Conservation (phyloP, 2,797 vertebrate species). For the Halcyon leucocephala region DNA sequence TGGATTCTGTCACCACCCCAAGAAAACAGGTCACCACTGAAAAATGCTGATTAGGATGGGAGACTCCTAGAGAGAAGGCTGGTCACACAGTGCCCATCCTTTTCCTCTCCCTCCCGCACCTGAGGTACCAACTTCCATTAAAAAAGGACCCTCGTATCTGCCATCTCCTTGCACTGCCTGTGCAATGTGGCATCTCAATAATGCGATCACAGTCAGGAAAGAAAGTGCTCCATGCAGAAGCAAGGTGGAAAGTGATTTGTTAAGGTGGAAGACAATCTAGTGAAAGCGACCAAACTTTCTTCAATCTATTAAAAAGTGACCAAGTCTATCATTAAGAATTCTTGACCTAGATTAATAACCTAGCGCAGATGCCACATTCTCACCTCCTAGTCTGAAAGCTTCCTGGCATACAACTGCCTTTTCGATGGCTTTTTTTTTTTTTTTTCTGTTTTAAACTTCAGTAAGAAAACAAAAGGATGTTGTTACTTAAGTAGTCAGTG, state of each 20-base stretch:
- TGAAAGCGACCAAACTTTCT: background rate
- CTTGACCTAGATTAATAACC: background rate
- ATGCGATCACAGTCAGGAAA: background rate
- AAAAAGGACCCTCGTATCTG: background rate
- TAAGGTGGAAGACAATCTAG: background rate
- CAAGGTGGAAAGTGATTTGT: background rate
- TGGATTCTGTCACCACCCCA: background rate
- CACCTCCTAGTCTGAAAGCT: background rate
- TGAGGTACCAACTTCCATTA: background rate
- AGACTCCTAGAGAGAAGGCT: background rate
- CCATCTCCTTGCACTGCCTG: background rate
- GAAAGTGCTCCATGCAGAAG: background rate
- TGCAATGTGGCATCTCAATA: background rate
- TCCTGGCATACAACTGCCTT: background rate
- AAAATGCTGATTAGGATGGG: background rate
- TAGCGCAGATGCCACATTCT: background rate
- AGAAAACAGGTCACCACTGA: background rate
- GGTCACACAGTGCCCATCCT: background rate
- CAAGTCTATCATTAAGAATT: background rate
- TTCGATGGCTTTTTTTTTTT: background rate
- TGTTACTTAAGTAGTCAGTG: slow-evolving; percentile 61
- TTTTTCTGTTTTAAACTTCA: background rate
- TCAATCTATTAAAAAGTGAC: background rate
- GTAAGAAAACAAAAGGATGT: slow-evolving; percentile 29
- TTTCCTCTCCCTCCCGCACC: background rate